A percentile compares a stretch with the other conserved stretches of the same genome.
Conservation (phyloP, 2,797 vertebrate genomes). For the Phoebastria nigripes region DNA sequence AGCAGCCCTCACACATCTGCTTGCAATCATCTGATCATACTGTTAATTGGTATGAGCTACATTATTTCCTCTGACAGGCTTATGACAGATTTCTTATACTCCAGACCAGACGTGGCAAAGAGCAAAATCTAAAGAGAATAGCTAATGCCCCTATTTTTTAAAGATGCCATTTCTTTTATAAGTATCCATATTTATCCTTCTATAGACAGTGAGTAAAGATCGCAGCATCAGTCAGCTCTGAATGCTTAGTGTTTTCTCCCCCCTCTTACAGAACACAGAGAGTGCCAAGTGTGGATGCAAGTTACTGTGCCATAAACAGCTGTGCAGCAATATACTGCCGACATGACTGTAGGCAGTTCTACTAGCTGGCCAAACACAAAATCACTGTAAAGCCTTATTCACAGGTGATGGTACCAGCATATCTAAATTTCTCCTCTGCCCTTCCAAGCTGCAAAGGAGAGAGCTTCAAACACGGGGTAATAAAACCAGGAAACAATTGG, state of each 20-base stretch:
- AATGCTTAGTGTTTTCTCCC: background rate
- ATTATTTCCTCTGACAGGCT: background rate
- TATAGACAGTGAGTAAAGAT: background rate
- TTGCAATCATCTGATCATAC: background rate
- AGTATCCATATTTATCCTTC: background rate
- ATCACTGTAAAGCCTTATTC: background rate
- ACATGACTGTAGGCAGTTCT: background rate
- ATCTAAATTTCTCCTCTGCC: background rate
- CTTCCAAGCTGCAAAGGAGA: background rate
- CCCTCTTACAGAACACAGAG: background rate
- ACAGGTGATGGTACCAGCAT: background rate
- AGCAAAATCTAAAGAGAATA: background rate
- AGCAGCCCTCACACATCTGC: constrained; percentile 2
- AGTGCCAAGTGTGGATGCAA: background rate
- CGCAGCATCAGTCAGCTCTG: background rate
- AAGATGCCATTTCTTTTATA: background rate
- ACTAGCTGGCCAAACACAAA: background rate
- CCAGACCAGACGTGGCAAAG: background rate
- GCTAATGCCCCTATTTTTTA: background rate
- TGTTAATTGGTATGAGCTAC: background rate
- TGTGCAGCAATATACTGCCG: background rate
- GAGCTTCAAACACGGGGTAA: background rate
- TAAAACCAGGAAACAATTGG: background rate
- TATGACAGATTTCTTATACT: background rate
- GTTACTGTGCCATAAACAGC: background rate